These are phyloP conservation scores for Paralvinella palmiformis DNA, from an alignment of 1,140 invertebrate genomes.

Conservation along the genomic window DNA sequence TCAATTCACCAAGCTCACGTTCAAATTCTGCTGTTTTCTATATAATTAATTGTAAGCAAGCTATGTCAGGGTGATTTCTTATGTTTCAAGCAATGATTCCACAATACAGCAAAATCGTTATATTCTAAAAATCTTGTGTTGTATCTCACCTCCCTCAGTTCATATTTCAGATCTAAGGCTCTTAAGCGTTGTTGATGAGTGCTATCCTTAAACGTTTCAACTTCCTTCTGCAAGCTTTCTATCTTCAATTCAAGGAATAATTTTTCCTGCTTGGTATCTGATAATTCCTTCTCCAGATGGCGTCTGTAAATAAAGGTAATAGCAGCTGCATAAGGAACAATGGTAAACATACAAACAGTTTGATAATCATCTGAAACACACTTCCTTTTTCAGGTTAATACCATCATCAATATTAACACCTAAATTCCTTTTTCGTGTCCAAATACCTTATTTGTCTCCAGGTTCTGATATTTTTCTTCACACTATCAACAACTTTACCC, in stretches of 20 bases:
- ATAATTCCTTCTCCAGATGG: background rate
- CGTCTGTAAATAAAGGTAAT: no score
- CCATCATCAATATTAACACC: no score
- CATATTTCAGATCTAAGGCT: slow-evolving; percentile 18
- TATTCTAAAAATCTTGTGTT: background rate
- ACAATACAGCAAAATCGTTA: slow-evolving; percentile 3
- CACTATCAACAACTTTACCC: no score
- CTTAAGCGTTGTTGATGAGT: slow-evolving; percentile 16
- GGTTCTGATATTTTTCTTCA: no score
- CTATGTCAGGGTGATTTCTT: background rate
- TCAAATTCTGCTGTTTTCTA: slow-evolving; percentile 27
- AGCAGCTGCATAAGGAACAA: no score
- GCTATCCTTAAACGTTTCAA: slow-evolving; percentile 4
- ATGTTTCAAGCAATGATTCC: no score
- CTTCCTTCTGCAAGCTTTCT: slow-evolving; percentile 15
- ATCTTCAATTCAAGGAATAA: slow-evolving; percentile 5
- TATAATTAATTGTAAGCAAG: background rate
- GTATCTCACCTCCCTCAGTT: slow-evolving; percentile 15
- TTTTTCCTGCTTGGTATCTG: slow-evolving; percentile 10
- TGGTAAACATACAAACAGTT: no score
- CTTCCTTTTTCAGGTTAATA: no score
- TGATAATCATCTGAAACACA: no score
- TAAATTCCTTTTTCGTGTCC: no score
- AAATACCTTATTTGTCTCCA: no score
- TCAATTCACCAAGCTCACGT: slow-evolving; percentile 60